These are phyloP conservation scores for Drosophila kanapiae DNA, from an alignment of 1,140 invertebrate species.

Conservation along the genomic window DNA sequence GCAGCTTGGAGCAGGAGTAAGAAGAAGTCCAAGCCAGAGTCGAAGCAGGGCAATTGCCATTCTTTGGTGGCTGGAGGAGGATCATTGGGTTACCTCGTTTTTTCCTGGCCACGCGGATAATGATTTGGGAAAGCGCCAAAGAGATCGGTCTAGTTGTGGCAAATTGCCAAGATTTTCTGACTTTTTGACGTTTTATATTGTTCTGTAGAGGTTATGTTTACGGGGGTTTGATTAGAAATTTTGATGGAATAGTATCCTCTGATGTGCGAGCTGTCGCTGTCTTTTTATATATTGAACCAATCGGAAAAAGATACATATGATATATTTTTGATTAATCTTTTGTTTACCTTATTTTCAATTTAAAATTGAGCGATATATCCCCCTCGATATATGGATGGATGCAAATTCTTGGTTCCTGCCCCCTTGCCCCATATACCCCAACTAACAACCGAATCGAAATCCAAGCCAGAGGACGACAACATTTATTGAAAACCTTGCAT, in stretches of 20 bases:
- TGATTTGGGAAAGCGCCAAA: conserved; percentile 22
- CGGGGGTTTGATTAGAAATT: background rate
- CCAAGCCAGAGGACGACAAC: conserved; percentile 3
- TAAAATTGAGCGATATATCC: too few species aligned
- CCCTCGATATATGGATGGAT: too few species aligned
- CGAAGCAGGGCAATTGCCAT: conserved; percentile 36
- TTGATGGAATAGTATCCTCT: too few species aligned
- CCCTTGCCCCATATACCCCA: conserved; percentile 13
- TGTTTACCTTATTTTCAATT: too few species aligned
- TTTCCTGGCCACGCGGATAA: conserved; percentile 2
- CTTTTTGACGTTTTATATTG: background rate
- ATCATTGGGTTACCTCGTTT: conserved; percentile 39
- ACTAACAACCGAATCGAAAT: conserved; percentile 4
- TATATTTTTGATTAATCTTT: too few species aligned
- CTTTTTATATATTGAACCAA: too few species aligned
- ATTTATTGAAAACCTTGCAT: conserved; percentile 55
- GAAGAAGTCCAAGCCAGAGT: conserved; percentile 6
- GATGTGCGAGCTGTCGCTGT: too few species aligned
- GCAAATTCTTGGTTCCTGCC: background rate
- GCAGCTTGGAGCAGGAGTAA: conserved; percentile 7
- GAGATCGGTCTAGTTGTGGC: conserved; percentile 10
- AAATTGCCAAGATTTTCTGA: conserved; percentile 6
- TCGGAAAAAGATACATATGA: too few species aligned
- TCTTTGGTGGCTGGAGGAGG: conserved; percentile 30
- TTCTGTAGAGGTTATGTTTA: too few species aligned